phyloP scores from a whole-genome alignment of 2,888 invertebrate genomes.

The Lordiphosa andalusiaca region DNA sequence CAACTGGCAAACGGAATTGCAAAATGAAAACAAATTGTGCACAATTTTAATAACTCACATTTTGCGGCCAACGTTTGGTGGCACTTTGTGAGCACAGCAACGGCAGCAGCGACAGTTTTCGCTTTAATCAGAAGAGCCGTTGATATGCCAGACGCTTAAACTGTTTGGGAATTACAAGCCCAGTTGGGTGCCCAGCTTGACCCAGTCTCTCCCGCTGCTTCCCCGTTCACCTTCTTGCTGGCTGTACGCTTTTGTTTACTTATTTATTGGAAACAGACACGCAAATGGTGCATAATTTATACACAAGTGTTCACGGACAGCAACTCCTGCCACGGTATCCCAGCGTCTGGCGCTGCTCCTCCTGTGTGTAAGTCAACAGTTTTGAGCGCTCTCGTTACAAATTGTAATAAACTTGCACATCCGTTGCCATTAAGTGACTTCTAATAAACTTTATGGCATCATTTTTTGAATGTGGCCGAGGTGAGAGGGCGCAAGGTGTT shows the following conservation, averaged over 20 bases:
- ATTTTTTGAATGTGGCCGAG: slow-evolving; percentile 32
- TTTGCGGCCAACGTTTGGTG: slow-evolving; percentile 48
- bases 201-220: too few relatives aligned
- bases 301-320: slow-evolving; percentile 30
- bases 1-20: slow-evolving; percentile 38
- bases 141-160: too few relatives aligned
- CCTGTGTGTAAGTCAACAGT: slow-evolving; percentile 52
- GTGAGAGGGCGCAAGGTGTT: slow-evolving; percentile 50
- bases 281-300: slow-evolving; percentile 73
- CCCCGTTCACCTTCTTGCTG: not conserved
- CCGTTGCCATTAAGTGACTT: slow-evolving; percentile 71
- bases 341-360: not conserved
- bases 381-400: slow-evolving; percentile 63
- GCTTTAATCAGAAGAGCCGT: not conserved
- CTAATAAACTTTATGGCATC: slow-evolving; percentile 73
- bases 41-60: slow-evolving; percentile 54
- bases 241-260: slow-evolving; percentile 5
- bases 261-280: slow-evolving; percentile 73
- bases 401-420: slow-evolving; percentile 72
- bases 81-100: slow-evolving; percentile 18
- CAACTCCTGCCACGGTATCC: not conserved
- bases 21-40: slow-evolving; percentile 53
- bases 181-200: too few relatives aligned
- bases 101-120: not conserved
- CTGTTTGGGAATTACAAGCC: too few relatives aligned